Base-by-base conservation (phyloP, 2,113 vertebrate genomes). In the Bufo bufo region DNA sequence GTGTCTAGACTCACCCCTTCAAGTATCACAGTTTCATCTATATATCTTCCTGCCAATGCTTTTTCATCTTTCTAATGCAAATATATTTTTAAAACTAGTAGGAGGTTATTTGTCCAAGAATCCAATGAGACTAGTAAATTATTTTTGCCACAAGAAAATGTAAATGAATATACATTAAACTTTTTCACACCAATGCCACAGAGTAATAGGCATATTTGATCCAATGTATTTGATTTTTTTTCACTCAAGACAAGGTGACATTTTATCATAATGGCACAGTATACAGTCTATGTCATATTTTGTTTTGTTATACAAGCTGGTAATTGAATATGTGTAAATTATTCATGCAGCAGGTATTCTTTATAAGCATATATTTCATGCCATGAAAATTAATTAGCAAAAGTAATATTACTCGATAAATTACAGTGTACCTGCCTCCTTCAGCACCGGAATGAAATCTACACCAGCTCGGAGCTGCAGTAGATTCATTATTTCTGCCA, bases 241-340 rank as follows among this genome's bases (percentile, higher is more conserved):
- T 16, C 4, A 13, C 58, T 12, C 10, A 33, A 7, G n/a, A 50
- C 9, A 43, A 79, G n/a, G 52, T 16, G 77, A 33, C 10, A 43
- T 56, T 79, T 78, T 33, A 79, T 78, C 50, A 78, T n/a, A 17
- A 12, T 54, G 19, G n/a, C 49, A 78, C 49, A 78, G 16, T 58
- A 33, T 33, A 33, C 33, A 33, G 33, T 58, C 14, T 14, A 20
- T 58, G 2, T 79, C n/a, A 58, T 5, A 16, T 19, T 79, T 23
- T 23, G 77, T 58, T 23, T 78, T 71, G 69, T 72, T 72, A 16
- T 16, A 16, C 12, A 45, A 72, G 23, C 69, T 45, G 12, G 69
- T 72, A 72, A 72, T 43, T 72, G 69, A 72, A 72, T 45, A 72
- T 72, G 69, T 72, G 20, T 72, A 45, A 43, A 72, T 14, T 72